Conservation (phyloP, 2,888 invertebrate genomes). For the Nymphalis urticae region DNA sequence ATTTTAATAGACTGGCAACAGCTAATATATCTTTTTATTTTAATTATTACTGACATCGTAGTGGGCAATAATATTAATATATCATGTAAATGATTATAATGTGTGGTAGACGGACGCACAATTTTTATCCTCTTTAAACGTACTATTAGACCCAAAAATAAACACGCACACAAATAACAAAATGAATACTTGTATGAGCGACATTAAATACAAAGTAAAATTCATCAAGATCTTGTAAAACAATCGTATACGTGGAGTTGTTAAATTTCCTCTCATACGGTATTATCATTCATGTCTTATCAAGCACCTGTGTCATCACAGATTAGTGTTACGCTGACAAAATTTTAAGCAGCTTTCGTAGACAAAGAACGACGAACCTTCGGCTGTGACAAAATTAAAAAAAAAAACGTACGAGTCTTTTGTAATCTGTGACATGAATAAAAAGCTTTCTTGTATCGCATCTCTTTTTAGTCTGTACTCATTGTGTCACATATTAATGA, state of each 20-base stretch:
- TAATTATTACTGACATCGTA: too few relatives aligned
- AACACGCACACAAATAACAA: too few relatives aligned
- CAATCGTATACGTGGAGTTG: background rate
- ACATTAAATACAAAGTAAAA: background rate
- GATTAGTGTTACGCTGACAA: conserved; percentile 16
- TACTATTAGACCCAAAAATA: too few relatives aligned
- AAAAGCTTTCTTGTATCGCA: conserved; percentile 2
- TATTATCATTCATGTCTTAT: conserved; percentile 28
- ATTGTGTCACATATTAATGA: conserved; percentile 11
- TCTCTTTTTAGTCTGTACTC: conserved; percentile 8
- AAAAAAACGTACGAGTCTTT: conserved; percentile 2
- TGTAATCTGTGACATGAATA: conserved; percentile 7
- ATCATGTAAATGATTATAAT: too few relatives aligned
- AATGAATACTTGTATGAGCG: too few relatives aligned
- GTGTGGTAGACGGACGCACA: too few relatives aligned
- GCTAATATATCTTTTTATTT: too few relatives aligned
- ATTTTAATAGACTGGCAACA: too few relatives aligned
- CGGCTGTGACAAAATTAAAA: conserved; percentile 15
- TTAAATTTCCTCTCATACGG: conserved; percentile 5
- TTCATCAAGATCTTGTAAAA: background rate
- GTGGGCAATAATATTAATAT: too few relatives aligned
- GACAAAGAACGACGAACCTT: conserved; percentile 23
- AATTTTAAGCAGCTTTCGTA: conserved; percentile 13
- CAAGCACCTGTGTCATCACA: conserved; percentile 35
- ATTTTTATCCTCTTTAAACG: too few relatives aligned